phyloP scores from a whole-genome alignment of 2,113 vertebrate species.

The Dasypus novemcinctus region DNA sequence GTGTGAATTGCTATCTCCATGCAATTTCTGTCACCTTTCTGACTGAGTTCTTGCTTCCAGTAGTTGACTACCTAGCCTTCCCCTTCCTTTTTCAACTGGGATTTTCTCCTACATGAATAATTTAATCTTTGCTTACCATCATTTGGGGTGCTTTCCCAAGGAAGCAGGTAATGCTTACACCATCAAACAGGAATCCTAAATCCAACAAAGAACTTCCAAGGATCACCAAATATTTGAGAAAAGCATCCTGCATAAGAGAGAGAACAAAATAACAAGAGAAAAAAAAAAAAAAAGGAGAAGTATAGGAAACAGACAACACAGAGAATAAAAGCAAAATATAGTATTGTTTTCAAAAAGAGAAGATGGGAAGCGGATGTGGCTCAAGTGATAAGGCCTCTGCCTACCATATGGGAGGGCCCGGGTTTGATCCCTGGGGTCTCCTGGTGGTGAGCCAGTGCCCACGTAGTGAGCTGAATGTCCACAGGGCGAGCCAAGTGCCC shows the following conservation, averaged over 20 bases:
- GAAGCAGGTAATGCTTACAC: neutral
- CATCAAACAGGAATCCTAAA: neutral
- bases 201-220: neutral
- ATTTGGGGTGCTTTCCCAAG: neutral
- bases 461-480: no score
- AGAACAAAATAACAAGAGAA: neutral
- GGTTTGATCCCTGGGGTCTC: no score
- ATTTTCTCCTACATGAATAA: neutral
- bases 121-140: neutral
- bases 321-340: neutral
- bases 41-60: neutral
- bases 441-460: no score
- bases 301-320: neutral
- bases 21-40: constrained; percentile 1
- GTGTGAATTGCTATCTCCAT: neutral
- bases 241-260: neutral
- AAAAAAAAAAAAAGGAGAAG: neutral
- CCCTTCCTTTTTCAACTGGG: neutral
- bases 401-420: no score
- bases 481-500: no score
- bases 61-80: neutral
- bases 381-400: no score
- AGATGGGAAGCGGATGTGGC: no score
- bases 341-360: neutral
- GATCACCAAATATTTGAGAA: neutral